These are phyloP conservation scores for Xyliphius kryptos DNA, from an alignment of 2,113 vertebrate species.

Conservation along the genomic window DNA sequence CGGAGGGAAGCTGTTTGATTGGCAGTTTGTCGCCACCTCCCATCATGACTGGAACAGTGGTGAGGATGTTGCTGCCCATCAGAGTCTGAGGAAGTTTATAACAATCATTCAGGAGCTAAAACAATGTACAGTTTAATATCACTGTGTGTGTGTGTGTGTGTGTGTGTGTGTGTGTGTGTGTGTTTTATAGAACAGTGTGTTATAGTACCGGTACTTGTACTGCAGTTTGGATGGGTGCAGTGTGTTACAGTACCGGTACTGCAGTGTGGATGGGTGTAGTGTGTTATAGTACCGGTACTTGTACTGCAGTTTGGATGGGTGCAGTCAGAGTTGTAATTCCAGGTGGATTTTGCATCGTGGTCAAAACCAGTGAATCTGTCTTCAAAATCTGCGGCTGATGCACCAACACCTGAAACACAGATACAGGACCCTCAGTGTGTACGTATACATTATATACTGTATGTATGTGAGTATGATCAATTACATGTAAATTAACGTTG, in stretches of 20 bases:
- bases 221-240: conserved; percentile 84
- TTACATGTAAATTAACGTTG: no score
- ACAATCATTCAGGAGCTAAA: not conserved
- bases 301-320: conserved; percentile 87
- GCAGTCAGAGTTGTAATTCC: conserved; percentile 80
- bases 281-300: conserved; percentile 66
- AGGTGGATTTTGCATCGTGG: conserved; percentile 85
- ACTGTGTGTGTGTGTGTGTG: not conserved
- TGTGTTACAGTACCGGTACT: conserved; percentile 20
- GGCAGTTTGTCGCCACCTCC: conserved; percentile 90
- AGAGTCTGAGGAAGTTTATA: conserved; percentile 69
- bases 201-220: conserved; percentile 75
- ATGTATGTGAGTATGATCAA: not conserved
- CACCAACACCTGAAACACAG: conserved; percentile 75
- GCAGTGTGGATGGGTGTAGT: conserved; percentile 1
- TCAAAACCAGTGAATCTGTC: conserved; percentile 90
- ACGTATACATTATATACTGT: not conserved
- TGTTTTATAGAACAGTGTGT: no score
- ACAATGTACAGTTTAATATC: no score
- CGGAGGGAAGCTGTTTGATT: conserved; percentile 82
- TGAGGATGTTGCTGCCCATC: conserved; percentile 91
- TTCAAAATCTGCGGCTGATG: conserved; percentile 97
- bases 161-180: conserved; percentile 7
- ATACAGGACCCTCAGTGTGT: conserved; percentile 6
- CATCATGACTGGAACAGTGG: conserved; percentile 92